Evolutionary conservation across 2,888 invertebrate species (phyloP), one percentile per base, ranked within the genome.

Genomic region (Rhynchonema sp.): DNA sequence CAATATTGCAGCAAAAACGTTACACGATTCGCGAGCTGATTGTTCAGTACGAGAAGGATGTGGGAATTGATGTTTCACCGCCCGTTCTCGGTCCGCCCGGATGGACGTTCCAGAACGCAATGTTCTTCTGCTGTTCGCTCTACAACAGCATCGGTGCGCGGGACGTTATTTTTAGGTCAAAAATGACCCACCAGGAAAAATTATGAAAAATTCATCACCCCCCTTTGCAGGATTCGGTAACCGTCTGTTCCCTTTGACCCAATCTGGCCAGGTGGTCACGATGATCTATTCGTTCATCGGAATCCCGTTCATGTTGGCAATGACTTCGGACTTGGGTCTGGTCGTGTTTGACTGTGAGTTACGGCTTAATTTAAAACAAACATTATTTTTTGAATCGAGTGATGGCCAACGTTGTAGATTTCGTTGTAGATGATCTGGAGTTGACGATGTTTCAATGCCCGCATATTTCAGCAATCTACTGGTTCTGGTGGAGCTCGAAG

Each of bases 111-210:
- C 52, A 23, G 23, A 52, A 52, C 25, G 9, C 13, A 3, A 52
- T 52, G n/a, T 52, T 52, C 52, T 52, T 52, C 25, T 52, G 23
- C 23, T 52, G 52, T 25, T 23, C 23, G 9, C 25, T 52, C 23
- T 52, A 52, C 52, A 52, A n/a, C 52, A 52, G 52, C n/a, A 52
- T 52, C n/a, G 52, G 52, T 52, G 52, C n/a, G 52, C 38, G 38
- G 17, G 6, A 13, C 38, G 38, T 38, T 38, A 38, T 13, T 38
- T 38, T 38, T 38, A 17, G 6, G 38, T 38, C 38, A 38, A 38
- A 38, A 17, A 38, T 38, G 38, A 38, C 6, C 6, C 6, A 6
- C 17, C 9, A 38, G 6, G 38, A 38, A 38, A 13, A 17, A 17
- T 13, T 6, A 6, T 38, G 17, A 38, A 38, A 38, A 17, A 38